Percentiles rank a stretch among this genome's conserved stretches.
phyloP scores from a whole-genome alignment of 2,888 invertebrate genomes.

The Luffia ferchaultella region DNA sequence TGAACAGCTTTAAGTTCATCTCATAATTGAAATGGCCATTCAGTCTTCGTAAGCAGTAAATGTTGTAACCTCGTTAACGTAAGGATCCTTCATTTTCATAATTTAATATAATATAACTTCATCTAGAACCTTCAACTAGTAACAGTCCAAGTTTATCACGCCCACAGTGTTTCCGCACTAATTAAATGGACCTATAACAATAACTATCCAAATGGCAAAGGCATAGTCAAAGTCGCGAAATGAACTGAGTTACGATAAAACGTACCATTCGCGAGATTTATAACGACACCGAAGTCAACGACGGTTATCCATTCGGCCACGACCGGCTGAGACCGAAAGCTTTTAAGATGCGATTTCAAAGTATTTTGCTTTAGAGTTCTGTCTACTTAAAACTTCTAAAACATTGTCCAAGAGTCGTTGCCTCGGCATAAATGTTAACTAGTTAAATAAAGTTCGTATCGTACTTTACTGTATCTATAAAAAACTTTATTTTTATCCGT shows the following conservation, averaged over 20 bases:
- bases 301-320: conserved; percentile 2
- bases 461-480: not conserved
- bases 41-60: no score
- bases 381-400: not conserved
- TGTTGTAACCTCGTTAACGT: no score
- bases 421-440: not conserved
- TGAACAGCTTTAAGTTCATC: no score
- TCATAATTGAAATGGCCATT: no score
- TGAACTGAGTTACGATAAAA: conserved; percentile 39
- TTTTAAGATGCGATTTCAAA: conserved; percentile 27
- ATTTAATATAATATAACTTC: no score
- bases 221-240: conserved; percentile 31
- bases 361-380: conserved; percentile 5
- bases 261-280: conserved; percentile 49
- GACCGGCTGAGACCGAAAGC: conserved; percentile 17
- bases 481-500: not conserved
- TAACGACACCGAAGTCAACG: conserved; percentile 40
- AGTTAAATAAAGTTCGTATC: not conserved
- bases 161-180: conserved; percentile 13
- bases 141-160: no score
- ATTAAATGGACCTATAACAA: conserved; percentile 50
- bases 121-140: no score
- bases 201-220: conserved; percentile 32
- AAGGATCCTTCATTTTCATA: no score
- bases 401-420: not conserved